Conservation (phyloP, 2,113 vertebrate genomes). For the Crotalus viridis region DNA sequence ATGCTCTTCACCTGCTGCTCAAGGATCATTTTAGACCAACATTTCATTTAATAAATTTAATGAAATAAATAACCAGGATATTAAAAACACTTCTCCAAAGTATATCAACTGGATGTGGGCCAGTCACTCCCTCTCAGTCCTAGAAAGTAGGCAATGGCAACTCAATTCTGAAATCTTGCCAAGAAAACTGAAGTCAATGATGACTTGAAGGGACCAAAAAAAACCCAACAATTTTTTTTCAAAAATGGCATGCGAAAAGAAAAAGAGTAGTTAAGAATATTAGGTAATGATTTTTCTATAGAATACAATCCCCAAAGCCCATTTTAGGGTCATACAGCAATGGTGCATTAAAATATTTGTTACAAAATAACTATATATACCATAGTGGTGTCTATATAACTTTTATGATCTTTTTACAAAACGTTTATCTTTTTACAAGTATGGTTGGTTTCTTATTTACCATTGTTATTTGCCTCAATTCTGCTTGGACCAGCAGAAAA, state of each 20-base stretch:
- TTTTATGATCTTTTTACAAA: not conserved
- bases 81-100: not conserved
- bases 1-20: slow-evolving; percentile 41
- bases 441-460: not conserved
- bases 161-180: not conserved
- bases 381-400: not conserved
- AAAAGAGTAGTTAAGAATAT: not conserved
- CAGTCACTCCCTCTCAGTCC: not conserved
- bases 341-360: not conserved
- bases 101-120: not conserved
- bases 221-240: not conserved
- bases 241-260: not conserved
- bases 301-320: not conserved
- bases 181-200: not conserved
- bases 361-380: not conserved
- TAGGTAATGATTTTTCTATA: not conserved
- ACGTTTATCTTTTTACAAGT: not conserved
- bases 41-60: slow-evolving; percentile 11
- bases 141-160: not conserved
- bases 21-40: slow-evolving; percentile 28
- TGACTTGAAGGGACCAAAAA: not conserved
- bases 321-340: not conserved
- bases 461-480: not conserved
- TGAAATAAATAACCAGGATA: not conserved
- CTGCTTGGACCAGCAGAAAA: not conserved